Base-by-base conservation (phyloP, 2,113 vertebrate species). In the Rattus norvegicus region DNA sequence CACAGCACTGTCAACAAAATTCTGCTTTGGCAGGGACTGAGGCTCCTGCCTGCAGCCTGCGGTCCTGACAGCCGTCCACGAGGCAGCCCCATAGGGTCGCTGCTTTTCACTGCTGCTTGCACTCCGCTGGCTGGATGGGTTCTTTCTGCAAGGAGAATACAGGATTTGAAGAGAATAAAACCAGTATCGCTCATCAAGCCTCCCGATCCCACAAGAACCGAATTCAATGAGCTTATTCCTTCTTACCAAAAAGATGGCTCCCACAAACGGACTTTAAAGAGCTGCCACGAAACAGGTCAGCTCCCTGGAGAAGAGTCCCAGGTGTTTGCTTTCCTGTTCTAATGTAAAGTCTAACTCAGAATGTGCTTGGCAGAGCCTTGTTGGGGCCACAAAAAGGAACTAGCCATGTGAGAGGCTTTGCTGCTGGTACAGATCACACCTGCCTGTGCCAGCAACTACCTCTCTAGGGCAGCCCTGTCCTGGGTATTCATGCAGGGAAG, bases 51-150 rank as follows among this genome's bases (percentile, higher is more conserved):
- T 98, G 98, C 98, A 98, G 98, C 98, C 54, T 59, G 98, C 98
- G 19, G 86, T 91, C 88, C 92, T 13, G 59, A 7, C 49, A 73
- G 69, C 76, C 39, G 6, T 39, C 84, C 7, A 17, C 2, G 24
- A 10, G 56, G 81, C 33, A 12, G 24, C 72, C 52, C 30, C 17
- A 19, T 24, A 47, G 47, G 28, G 81, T 85, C 7, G 24, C 86
- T 7, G 98, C 98, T 96, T 77, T 97, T 99, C 99, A 99, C 99
- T 99, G 99, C 99, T 99, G 99, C 98, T 99, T 99, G 99, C 99
- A 99, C 98, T 99, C 99, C 59, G 99, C 99, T 93, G 99, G 99
- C 98, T 99, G 99, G 98, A 99, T 98, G 97, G 99, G 98, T 96
- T 99, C 99, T 99, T 99, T 99, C 99, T 99, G 99, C 24, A 91